phyloP scores from a whole-genome alignment of 2,888 invertebrate genomes.

The Caradrina clavipalpis region DNA sequence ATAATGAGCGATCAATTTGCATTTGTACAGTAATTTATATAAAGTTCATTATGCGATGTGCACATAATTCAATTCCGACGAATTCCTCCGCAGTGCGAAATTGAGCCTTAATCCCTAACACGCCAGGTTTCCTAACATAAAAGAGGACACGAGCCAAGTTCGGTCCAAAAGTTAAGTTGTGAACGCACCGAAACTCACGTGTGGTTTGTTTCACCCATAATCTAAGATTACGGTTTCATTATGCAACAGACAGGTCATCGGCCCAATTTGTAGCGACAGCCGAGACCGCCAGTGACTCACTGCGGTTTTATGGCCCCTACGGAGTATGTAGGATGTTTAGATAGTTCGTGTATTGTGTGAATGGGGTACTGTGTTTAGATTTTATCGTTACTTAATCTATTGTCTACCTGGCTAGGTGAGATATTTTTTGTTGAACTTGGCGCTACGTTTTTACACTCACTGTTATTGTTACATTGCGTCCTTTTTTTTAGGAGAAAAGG shows the following conservation, averaged over 20 bases:
- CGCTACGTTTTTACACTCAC: not conserved
- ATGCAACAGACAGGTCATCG: conserved; percentile 82
- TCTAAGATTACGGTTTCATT: conserved; percentile 69
- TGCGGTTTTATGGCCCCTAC: conserved; percentile 60
- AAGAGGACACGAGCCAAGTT: not conserved
- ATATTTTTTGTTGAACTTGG: conserved; percentile 3
- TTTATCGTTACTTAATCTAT: conserved; percentile 37
- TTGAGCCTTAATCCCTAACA: not conserved
- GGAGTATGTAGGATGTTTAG: conserved; percentile 49
- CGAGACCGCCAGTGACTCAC: conserved; percentile 65
- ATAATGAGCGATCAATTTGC: too few relatives aligned
- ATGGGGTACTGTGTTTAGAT: conserved; percentile 37
- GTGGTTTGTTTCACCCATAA: conserved; percentile 64
- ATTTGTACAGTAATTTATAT: too few relatives aligned
- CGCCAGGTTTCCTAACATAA: not conserved
- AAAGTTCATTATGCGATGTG: too few relatives aligned
- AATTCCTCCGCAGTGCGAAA: too few relatives aligned
- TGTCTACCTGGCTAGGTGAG: conserved; percentile 8
- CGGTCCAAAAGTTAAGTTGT: conserved; percentile 24
- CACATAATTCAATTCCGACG: too few relatives aligned
- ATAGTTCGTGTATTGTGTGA: conserved; percentile 37
- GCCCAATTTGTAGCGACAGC: conserved; percentile 78
- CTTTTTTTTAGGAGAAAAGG: too few relatives aligned
- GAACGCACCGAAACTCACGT: conserved; percentile 36
- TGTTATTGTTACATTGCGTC: not conserved